Evolutionary conservation across 2,888 invertebrate genomes (phyloP).

Genomic region (Hoplodrina blanda): DNA sequence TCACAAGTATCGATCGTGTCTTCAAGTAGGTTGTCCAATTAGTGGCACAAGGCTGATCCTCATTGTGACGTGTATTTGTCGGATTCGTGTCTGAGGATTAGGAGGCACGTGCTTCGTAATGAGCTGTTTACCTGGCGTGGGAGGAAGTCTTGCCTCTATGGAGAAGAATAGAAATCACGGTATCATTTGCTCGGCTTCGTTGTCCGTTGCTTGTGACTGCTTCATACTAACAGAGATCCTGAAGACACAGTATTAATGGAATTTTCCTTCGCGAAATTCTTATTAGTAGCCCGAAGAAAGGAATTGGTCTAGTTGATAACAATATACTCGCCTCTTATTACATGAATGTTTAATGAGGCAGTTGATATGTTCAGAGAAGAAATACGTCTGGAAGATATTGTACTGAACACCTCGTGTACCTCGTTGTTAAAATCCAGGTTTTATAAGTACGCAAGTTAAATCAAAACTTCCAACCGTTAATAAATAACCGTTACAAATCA

Average conservation of each 20-base stretch:
- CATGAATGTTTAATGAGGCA: not conserved
- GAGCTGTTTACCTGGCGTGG: constrained; percentile 40
- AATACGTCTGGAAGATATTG: not conserved
- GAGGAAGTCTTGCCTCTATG: not conserved
- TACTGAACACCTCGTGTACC: not conserved
- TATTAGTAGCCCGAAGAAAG: not conserved
- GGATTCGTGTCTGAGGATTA: constrained; percentile 48
- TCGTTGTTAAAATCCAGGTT: not conserved
- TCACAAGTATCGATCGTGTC: constrained; percentile 35
- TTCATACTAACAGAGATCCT: not conserved
- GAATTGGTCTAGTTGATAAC: not conserved
- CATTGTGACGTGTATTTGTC: constrained; percentile 28
- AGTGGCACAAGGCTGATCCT: constrained; percentile 44
- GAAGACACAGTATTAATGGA: not conserved
- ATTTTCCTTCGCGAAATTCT: not conserved
- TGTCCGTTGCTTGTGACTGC: not conserved
- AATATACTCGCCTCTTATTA: not conserved
- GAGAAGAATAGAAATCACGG: not conserved
- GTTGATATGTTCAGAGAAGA: not conserved
- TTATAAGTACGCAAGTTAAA: not conserved
- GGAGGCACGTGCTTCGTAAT: constrained; percentile 49
- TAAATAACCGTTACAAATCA: constrained; percentile 17
- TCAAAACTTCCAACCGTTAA: not conserved
- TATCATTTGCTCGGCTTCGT: not conserved
- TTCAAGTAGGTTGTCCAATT: constrained; percentile 48